Conservation (phyloP, 2,113 vertebrate species). For the Saguinus midas region DNA sequence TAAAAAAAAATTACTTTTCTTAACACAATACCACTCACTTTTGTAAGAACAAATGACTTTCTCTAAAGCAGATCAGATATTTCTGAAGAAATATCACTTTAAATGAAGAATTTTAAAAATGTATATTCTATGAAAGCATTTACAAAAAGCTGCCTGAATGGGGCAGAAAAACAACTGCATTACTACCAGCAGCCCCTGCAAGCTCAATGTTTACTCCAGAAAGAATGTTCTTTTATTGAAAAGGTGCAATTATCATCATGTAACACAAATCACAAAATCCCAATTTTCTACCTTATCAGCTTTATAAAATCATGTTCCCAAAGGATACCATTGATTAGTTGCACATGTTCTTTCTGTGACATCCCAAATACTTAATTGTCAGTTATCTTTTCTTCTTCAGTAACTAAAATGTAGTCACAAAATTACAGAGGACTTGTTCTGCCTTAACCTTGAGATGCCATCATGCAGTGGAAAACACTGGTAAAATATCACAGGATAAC, state of each 20-base stretch:
- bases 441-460: slow-evolving; percentile 93
- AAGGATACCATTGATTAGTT: slow-evolving; percentile 93
- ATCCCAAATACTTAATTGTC: slow-evolving; percentile 95
- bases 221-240: slow-evolving; percentile 81
- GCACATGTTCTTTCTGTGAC: slow-evolving; percentile 87
- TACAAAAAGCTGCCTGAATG: background rate
- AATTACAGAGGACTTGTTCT: slow-evolving; percentile 94
- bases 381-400: slow-evolving; percentile 89
- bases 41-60: slow-evolving; percentile 32
- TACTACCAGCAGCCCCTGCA: background rate
- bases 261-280: slow-evolving; percentile 83
- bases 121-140: background rate
- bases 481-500: slow-evolving; percentile 93
- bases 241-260: slow-evolving; percentile 83
- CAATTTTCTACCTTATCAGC: slow-evolving; percentile 85
- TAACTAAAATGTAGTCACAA: slow-evolving; percentile 90
- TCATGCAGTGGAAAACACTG: slow-evolving; percentile 96
- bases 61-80: background rate
- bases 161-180: slow-evolving; percentile 28
- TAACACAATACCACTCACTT: background rate
- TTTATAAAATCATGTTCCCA: slow-evolving; percentile 92
- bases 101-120: background rate
- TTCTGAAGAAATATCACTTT: slow-evolving; percentile 17
- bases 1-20: background rate
- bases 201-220: slow-evolving; percentile 78